Percentiles rank a stretch among this genome's conserved stretches.
phyloP scores from a whole-genome alignment of 92 coral and sea anemone genomes.

The Phenganax subtilis region DNA sequence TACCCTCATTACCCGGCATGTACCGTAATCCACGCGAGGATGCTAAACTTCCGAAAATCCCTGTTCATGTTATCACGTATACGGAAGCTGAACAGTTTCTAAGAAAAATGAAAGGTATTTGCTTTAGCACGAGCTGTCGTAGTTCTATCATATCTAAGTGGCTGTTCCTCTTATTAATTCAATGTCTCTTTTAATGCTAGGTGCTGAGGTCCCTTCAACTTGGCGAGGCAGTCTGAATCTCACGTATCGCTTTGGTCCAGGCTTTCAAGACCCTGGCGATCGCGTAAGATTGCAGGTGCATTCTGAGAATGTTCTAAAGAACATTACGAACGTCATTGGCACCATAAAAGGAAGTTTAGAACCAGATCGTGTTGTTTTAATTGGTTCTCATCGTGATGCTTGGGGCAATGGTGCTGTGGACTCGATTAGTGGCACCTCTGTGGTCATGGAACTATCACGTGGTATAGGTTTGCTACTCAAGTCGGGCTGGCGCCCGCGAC shows the following conservation, averaged over 20 bases:
- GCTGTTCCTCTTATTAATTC: not conserved
- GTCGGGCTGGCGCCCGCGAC: conserved; percentile 87
- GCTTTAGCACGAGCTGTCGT: not conserved
- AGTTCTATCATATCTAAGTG: not conserved
- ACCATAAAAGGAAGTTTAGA: conserved; percentile 73
- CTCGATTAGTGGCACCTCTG: conserved; percentile 81
- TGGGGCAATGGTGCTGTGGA: conserved; percentile 97
- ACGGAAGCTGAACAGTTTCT: conserved; percentile 83
- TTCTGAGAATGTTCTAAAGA: conserved; percentile 47
- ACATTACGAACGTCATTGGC: conserved; percentile 81
- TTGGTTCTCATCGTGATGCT: conserved; percentile 97
- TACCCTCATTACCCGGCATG: conserved; percentile 72
- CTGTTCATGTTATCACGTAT: conserved; percentile 89
- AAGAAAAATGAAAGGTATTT: conserved; percentile 59
- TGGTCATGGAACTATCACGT: conserved; percentile 90
- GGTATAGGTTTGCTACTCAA: conserved; percentile 75
- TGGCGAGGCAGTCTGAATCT: conserved; percentile 59
- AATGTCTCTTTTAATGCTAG: conserved; percentile 23
- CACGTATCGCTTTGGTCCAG: conserved; percentile 68
- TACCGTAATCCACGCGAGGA: conserved; percentile 51
- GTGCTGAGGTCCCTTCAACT: conserved; percentile 48
- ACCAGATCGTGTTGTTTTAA: conserved; percentile 93
- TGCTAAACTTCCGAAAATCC: conserved; percentile 72
- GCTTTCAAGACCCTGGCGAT: conserved; percentile 53
- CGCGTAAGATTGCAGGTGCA: conserved; percentile 63